Evolutionary conservation across 2,113 vertebrate genomes (phyloP).

Genomic region (Cygnus atratus): DNA sequence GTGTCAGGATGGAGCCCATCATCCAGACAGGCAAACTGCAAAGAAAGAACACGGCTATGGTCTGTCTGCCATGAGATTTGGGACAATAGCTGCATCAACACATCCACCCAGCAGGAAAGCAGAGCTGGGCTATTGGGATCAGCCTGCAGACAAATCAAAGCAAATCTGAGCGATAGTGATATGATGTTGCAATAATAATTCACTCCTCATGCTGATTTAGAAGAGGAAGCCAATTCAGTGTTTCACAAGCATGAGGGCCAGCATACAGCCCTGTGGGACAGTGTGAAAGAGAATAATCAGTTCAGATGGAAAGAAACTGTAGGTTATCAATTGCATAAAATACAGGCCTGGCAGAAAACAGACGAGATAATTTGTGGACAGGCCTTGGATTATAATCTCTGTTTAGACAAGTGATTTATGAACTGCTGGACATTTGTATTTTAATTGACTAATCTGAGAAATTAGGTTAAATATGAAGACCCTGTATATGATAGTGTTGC

Average conservation of each 20-base stretch:
- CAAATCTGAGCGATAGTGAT: slow-evolving; percentile 47
- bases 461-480: not conserved
- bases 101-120: slow-evolving; percentile 5
- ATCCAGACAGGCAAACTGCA: not conserved
- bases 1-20: not conserved
- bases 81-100: slow-evolving; percentile 53
- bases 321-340: slow-evolving; percentile 15
- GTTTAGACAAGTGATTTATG: not conserved
- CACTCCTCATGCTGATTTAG: slow-evolving; percentile 54
- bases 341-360: slow-evolving; percentile 8
- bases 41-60: not conserved
- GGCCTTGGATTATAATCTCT: slow-evolving; percentile 51
- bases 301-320: slow-evolving; percentile 5
- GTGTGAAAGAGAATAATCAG: slow-evolving; percentile 5
- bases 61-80: not conserved
- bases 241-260: slow-evolving; percentile 30
- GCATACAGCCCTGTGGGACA: not conserved
- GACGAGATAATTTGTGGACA: not conserved
- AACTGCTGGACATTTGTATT: not conserved
- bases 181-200: slow-evolving; percentile 59
- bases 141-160: slow-evolving; percentile 57
- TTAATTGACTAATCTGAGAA: slow-evolving; percentile 24
- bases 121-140: slow-evolving; percentile 27
- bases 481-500: not conserved
- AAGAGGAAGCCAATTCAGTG: slow-evolving; percentile 47